phyloP scores from a whole-genome alignment of 2,797 vertebrate genomes.

The Takifugu rubripes region DNA sequence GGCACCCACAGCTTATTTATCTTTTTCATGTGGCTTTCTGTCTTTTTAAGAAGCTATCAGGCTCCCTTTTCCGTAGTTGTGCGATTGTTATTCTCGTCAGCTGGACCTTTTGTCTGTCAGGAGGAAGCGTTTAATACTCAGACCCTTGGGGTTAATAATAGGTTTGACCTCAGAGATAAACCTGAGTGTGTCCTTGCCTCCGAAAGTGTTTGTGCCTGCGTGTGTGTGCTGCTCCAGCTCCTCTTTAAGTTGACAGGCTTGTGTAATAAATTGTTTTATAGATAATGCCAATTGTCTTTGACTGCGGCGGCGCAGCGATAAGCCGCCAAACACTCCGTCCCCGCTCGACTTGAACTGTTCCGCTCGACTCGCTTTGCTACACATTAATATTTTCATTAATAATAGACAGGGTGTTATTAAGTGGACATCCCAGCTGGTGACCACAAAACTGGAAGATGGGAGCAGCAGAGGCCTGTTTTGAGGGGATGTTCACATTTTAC shows the following conservation, averaged over 20 bases:
- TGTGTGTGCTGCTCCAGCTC: constrained; percentile 19
- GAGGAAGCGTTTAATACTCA: constrained; percentile 57
- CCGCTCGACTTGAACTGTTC: constrained; percentile 57
- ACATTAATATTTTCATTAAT: constrained; percentile 49
- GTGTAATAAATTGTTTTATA: constrained; percentile 61
- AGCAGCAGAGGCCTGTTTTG: too few relatives aligned
- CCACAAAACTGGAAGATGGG: too few relatives aligned
- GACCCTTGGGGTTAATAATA: constrained; percentile 70
- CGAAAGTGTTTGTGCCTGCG: constrained; percentile 27
- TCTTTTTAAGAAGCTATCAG: constrained; percentile 48
- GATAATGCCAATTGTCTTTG: constrained; percentile 69
- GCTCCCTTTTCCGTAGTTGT: constrained; percentile 25
- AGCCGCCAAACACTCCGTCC: constrained; percentile 40
- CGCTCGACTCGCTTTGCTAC: constrained; percentile 33
- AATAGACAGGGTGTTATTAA: constrained; percentile 39
- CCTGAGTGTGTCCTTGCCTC: constrained; percentile 27
- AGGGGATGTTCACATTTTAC: too few relatives aligned
- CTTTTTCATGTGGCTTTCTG: constrained; percentile 61
- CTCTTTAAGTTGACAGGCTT: constrained; percentile 45
- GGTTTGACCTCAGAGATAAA: constrained; percentile 69
- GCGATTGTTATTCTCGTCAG: constrained; percentile 63
- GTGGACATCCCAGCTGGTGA: constrained; percentile 20
- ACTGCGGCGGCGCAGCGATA: constrained; percentile 49
- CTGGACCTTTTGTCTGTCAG: constrained; percentile 57
- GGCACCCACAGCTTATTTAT: constrained; percentile 61